A percentile compares a stretch with the other conserved stretches of the same genome.
These are phyloP conservation scores for Zygothrica quintamaculata DNA, from an alignment of 2,888 invertebrate genomes.

Conservation along the genomic window DNA sequence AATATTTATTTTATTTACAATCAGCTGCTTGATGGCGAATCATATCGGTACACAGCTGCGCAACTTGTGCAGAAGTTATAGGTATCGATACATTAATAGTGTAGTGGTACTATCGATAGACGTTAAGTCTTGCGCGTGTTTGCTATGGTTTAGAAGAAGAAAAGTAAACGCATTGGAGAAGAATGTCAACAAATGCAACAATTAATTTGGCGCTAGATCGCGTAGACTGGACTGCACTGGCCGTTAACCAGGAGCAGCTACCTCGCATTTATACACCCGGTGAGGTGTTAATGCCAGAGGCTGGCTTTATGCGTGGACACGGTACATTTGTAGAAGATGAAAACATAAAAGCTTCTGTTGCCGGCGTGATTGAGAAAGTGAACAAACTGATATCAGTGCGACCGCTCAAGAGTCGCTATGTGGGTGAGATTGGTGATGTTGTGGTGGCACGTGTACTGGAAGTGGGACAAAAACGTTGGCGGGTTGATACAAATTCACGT, in stretches of 20 bases:
- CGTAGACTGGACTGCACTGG: conserved; percentile 86
- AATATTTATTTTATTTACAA: conserved; percentile 31
- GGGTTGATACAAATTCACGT: conserved; percentile 96
- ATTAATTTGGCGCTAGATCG: conserved; percentile 88
- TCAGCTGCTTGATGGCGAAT: conserved; percentile 40
- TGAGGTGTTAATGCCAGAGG: conserved; percentile 92
- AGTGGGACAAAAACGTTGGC: conserved; percentile 97
- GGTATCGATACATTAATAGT: conserved; percentile 7
- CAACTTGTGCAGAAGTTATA: neutral
- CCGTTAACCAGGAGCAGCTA: conserved; percentile 85
- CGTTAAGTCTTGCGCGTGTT: conserved; percentile 29
- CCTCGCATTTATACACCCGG: conserved; percentile 93
- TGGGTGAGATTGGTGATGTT: conserved; percentile 98
- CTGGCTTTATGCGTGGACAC: conserved; percentile 91
- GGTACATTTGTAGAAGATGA: conserved; percentile 96
- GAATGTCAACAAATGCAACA: conserved; percentile 85
- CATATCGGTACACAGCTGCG: conserved; percentile 33
- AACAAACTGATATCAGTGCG: conserved; percentile 97
- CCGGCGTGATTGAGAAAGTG: conserved; percentile 96
- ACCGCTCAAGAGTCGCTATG: conserved; percentile 95
- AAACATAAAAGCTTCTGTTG: conserved; percentile 94
- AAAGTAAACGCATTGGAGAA: neutral
- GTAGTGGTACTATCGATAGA: neutral
- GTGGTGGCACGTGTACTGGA: conserved; percentile 97
- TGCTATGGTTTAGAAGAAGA: conserved; percentile 5